phyloP scores from a whole-genome alignment of 2,888 invertebrate genomes.

The Pollenia griseotomentosa region DNA sequence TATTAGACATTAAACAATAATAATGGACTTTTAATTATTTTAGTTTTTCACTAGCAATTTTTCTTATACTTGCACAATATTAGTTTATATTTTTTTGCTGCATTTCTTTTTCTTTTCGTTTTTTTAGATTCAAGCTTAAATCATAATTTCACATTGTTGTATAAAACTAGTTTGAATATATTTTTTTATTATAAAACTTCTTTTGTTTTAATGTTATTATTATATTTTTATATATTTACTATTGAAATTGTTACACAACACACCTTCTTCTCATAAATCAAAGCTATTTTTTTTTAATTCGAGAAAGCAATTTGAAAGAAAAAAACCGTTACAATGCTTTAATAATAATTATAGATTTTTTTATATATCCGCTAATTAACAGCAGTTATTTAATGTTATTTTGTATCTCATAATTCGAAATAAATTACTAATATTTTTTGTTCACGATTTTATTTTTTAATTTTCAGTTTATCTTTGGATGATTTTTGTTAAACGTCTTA shows the following conservation, averaged over 20 bases:
- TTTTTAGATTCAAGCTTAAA: no score
- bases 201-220: no score
- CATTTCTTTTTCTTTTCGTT: no score
- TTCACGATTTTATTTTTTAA: neutral
- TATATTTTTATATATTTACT: neutral
- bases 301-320: neutral
- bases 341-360: neutral
- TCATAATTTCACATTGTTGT: neutral
- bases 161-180: neutral
- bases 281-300: neutral
- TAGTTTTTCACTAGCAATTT: no score
- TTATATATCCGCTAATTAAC: neutral
- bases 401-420: neutral
- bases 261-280: neutral
- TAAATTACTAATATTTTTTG: neutral
- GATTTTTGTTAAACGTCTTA: conserved; percentile 26
- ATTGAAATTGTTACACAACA: neutral
- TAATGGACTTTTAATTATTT: no score
- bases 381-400: neutral
- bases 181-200: neutral
- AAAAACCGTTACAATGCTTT: neutral
- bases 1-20: no score
- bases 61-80: no score
- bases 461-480: conserved; percentile 1
- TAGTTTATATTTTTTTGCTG: no score